A percentile compares a stretch with the other conserved stretches of the same genome.
These are phyloP conservation scores for Chauna torquata DNA, from an alignment of 2,113 vertebrate species.

Conservation along the genomic window DNA sequence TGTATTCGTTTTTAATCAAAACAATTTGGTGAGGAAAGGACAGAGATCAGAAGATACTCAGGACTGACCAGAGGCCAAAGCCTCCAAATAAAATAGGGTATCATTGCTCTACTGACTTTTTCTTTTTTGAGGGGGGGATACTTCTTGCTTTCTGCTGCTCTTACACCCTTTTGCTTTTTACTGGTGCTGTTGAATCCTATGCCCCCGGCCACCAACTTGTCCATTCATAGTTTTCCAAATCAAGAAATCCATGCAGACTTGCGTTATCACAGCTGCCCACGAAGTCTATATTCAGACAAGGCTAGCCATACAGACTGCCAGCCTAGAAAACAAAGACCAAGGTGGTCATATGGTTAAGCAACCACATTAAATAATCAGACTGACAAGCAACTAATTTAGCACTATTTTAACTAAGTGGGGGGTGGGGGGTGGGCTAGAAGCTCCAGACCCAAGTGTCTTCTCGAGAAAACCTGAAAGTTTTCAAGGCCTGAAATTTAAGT, in stretches of 20 bases:
- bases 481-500: background rate
- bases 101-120: background rate
- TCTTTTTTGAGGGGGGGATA: accelerated
- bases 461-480: background rate
- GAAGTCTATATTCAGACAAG: background rate
- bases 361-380: background rate
- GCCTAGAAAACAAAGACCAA: background rate
- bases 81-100: background rate
- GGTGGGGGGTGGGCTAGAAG: no score
- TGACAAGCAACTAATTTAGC: background rate
- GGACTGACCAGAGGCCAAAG: background rate
- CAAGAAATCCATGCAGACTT: background rate
- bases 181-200: background rate
- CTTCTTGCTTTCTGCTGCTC: background rate
- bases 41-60: background rate
- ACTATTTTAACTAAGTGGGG: background rate
- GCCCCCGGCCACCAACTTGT: background rate
- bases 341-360: background rate
- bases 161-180: background rate
- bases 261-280: background rate
- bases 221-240: background rate
- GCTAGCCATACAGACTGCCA: background rate
- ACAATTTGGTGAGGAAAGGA: background rate
- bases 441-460: background rate
- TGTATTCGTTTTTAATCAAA: background rate